Conservation (phyloP, 2,888 invertebrate genomes). For the Phlogophora meticulosa region DNA sequence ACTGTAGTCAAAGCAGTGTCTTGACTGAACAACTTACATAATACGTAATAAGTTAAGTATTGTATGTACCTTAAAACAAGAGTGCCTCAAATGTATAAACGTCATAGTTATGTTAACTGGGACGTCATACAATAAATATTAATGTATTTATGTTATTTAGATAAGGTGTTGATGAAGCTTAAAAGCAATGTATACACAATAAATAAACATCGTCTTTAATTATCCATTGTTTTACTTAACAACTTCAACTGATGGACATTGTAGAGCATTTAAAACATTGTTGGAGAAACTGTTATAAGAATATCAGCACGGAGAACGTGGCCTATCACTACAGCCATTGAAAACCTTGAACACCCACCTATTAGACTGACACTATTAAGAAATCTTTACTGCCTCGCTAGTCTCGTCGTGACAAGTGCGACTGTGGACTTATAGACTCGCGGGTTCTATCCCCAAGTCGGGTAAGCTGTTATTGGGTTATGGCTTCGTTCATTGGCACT, state of each 20-base stretch:
- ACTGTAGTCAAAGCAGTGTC: conserved; percentile 60
- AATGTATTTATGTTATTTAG: conserved; percentile 63
- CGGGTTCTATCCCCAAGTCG: too few species aligned
- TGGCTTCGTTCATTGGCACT: too few species aligned
- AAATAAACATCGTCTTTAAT: conserved; percentile 60
- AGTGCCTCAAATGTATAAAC: conserved; percentile 79
- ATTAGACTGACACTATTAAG: neutral
- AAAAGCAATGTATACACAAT: conserved; percentile 61
- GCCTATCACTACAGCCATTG: conserved; percentile 14
- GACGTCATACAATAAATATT: conserved; percentile 71
- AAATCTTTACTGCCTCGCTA: conserved; percentile 1
- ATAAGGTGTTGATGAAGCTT: conserved; percentile 59
- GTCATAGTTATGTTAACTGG: conserved; percentile 85
- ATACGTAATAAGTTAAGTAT: conserved; percentile 66
- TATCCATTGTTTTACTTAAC: conserved; percentile 50
- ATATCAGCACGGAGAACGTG: conserved; percentile 24
- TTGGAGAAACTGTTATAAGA: neutral
- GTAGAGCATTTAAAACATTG: neutral
- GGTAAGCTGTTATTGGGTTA: too few species aligned
- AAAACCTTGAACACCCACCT: conserved; percentile 12
- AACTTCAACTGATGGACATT: neutral
- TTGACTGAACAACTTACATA: conserved; percentile 67
- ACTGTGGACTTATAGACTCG: neutral
- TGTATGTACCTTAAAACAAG: conserved; percentile 68
- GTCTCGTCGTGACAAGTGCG: neutral